These are phyloP conservation scores for Silvanus unidentatus DNA, from an alignment of 2,888 invertebrate genomes.

Conservation along the genomic window DNA sequence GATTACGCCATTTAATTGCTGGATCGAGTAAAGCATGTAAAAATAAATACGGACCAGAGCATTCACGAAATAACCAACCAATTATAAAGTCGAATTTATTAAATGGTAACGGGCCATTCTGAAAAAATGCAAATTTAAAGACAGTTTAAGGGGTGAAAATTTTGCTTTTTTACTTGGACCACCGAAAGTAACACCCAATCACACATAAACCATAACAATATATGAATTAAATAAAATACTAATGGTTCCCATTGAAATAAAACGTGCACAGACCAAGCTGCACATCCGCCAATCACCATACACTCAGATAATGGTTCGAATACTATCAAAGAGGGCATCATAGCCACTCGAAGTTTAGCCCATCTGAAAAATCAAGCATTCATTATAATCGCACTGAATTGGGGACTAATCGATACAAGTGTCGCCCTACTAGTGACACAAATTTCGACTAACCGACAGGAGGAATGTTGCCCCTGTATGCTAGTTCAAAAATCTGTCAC, in stretches of 20 bases:
- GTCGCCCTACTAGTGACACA: too few relatives aligned
- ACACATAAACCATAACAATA: constrained; percentile 89
- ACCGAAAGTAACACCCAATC: constrained; percentile 90
- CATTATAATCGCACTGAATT: too few relatives aligned
- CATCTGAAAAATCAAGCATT: constrained; percentile 61
- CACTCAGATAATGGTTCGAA: constrained; percentile 96
- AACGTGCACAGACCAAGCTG: constrained; percentile 78
- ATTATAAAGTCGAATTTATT: constrained; percentile 89
- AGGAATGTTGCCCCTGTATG: too few relatives aligned
- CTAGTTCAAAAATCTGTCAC: too few relatives aligned
- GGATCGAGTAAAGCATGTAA: constrained; percentile 81
- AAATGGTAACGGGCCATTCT: constrained; percentile 89
- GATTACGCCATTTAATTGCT: constrained; percentile 88
- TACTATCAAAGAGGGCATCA: constrained; percentile 87
- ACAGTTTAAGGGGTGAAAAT: neutral
- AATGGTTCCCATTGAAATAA: constrained; percentile 85
- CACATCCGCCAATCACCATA: constrained; percentile 84
- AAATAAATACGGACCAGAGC: constrained; percentile 83
- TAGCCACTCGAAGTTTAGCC: constrained; percentile 92
- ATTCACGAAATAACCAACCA: constrained; percentile 92
- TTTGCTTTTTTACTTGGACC: constrained; percentile 73
- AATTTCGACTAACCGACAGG: too few relatives aligned
- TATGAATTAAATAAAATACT: constrained; percentile 88
- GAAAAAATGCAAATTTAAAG: constrained; percentile 42
- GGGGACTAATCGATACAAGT: too few relatives aligned